phyloP scores from a whole-genome alignment of 2,797 vertebrate genomes.

The Melanotaenia nigrans region DNA sequence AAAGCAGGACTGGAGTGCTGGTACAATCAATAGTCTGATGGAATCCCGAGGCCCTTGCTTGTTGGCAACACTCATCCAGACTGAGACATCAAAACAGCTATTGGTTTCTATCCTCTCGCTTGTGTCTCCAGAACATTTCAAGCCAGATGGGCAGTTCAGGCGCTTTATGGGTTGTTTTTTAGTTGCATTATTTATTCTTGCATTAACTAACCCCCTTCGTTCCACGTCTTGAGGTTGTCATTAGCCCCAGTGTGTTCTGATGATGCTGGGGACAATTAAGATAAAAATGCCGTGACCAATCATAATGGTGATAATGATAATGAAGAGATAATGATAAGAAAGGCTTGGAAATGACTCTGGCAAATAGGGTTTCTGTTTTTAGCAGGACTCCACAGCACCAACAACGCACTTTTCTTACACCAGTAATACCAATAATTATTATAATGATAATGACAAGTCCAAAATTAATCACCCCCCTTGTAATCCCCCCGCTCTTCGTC shows the following conservation, averaged over 20 bases:
- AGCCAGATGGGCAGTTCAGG: conserved; percentile 47
- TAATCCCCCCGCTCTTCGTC: conserved; percentile 9
- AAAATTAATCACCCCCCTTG: conserved; percentile 6
- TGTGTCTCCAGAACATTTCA: conserved; percentile 40
- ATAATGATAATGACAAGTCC: conserved; percentile 30
- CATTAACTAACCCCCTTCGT: conserved; percentile 26
- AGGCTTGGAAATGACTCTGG: conserved; percentile 51
- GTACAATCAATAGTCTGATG: conserved; percentile 74
- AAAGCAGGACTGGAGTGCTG: conserved; percentile 69
- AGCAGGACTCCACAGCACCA: conserved; percentile 28
- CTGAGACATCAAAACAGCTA: conserved; percentile 72
- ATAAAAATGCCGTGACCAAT: conserved; percentile 65
- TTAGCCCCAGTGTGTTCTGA: conserved; percentile 59
- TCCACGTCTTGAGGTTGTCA: conserved; percentile 60
- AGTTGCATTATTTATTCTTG: conserved; percentile 62
- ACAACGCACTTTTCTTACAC: conserved; percentile 35
- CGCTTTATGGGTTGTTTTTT: conserved; percentile 37
- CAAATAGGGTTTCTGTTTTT: conserved; percentile 58
- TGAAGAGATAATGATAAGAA: conserved; percentile 71
- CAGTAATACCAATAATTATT: conserved; percentile 51
- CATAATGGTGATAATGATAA: conserved; percentile 67
- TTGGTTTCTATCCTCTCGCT: conserved; percentile 42
- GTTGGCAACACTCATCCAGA: conserved; percentile 60
- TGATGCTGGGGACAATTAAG: conserved; percentile 65
- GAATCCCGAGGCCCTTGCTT: conserved; percentile 55